These are phyloP conservation scores for Leucoraja ocellata DNA, from an alignment of 2,797 vertebrate genomes.

Conservation along the genomic window DNA sequence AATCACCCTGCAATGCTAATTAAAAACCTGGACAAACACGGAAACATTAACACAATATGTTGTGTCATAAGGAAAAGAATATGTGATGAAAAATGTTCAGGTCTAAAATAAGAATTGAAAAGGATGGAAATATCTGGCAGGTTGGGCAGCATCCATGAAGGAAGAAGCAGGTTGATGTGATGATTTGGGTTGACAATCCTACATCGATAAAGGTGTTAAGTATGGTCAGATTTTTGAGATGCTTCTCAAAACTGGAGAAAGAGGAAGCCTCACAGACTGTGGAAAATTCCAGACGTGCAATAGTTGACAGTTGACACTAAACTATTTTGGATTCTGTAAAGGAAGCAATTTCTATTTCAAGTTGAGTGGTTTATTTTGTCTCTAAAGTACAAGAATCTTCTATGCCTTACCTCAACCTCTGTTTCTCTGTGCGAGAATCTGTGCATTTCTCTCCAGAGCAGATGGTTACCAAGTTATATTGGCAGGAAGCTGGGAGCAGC, in stretches of 20 bases:
- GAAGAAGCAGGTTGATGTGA: not conserved
- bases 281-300: not conserved
- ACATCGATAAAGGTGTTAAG: not conserved
- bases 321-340: not conserved
- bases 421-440: constrained; percentile 7
- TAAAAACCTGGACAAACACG: not conserved
- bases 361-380: not conserved
- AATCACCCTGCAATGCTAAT: not conserved
- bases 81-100: not conserved
- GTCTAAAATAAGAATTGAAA: not conserved
- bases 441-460: not conserved
- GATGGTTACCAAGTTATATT: constrained; percentile 24
- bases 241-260: not conserved
- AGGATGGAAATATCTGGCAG: too few relatives aligned
- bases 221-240: not conserved
- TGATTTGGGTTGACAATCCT: not conserved
- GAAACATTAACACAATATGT: not conserved
- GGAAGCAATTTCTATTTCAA: not conserved
- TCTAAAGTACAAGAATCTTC: not conserved
- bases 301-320: not conserved
- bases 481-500: constrained; percentile 31
- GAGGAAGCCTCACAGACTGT: not conserved
- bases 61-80: not conserved
- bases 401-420: not conserved
- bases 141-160: not conserved